Conservation (phyloP, 2,113 vertebrate genomes). For the Salvelinus fontinalis region DNA sequence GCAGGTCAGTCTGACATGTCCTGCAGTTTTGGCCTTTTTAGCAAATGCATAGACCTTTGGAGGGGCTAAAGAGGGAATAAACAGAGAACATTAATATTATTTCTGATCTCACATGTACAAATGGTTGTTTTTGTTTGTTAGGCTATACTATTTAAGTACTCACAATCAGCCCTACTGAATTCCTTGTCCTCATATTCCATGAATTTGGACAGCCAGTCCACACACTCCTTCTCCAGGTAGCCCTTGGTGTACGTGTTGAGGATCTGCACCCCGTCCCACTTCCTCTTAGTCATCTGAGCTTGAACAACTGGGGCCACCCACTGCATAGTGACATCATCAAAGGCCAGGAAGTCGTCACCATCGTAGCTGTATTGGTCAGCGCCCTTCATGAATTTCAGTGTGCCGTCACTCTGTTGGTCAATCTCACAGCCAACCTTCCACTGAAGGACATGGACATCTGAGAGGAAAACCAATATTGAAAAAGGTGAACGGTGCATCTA, state of each 20-base stretch:
- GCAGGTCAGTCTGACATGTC: slow-evolving; percentile 31
- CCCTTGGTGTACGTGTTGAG: slow-evolving; percentile 65
- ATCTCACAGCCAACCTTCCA: slow-evolving; percentile 61
- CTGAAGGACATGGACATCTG: slow-evolving; percentile 60
- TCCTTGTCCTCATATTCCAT: fast-evolving
- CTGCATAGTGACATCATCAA: neutral
- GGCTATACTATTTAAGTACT: neutral
- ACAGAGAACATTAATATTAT: neutral
- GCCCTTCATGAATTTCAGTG: fast-evolving
- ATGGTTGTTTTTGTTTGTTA: neutral
- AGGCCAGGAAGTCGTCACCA: slow-evolving; percentile 59
- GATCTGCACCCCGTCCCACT: slow-evolving; percentile 53
- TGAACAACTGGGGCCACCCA: slow-evolving; percentile 32
- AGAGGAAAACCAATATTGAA: neutral
- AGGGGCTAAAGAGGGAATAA: slow-evolving; percentile 25
- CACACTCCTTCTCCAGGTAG: slow-evolving; percentile 68
- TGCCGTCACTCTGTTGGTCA: fast-evolving
- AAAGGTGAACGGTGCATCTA: neutral
- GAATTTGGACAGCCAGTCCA: slow-evolving; percentile 55
- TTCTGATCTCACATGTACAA: neutral
- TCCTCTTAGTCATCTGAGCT: slow-evolving; percentile 39
- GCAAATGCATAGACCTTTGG: slow-evolving; percentile 10
- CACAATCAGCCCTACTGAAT: fast-evolving
- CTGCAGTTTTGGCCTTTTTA: fast-evolving
- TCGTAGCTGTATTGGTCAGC: slow-evolving; percentile 64